These are phyloP conservation scores for Etia nguti DNA, from an alignment of 2,113 vertebrate genomes.

Conservation along the genomic window DNA sequence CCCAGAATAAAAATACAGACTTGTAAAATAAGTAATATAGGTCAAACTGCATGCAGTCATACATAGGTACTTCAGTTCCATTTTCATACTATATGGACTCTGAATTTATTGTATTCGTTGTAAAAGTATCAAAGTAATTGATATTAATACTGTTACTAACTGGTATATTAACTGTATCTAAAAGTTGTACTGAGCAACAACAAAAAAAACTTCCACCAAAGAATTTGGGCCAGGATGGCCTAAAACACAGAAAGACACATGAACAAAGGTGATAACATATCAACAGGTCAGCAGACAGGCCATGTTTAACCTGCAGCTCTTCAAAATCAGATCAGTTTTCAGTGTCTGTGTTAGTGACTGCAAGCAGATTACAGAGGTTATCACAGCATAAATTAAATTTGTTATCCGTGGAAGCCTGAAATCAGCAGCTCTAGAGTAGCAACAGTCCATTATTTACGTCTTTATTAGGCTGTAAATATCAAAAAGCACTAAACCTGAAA, in stretches of 20 bases:
- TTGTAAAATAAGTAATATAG: too few relatives aligned
- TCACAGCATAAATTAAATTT: background rate
- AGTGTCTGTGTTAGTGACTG: constrained; percentile 32
- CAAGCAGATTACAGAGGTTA: background rate
- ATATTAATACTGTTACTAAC: background rate
- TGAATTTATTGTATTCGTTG: too few relatives aligned
- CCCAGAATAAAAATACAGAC: too few relatives aligned
- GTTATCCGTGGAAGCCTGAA: background rate
- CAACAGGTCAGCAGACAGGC: background rate
- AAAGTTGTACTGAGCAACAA: background rate
- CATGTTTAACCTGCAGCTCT: constrained; percentile 21
- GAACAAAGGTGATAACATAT: background rate
- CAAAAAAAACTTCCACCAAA: background rate
- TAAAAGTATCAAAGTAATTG: background rate
- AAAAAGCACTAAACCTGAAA: background rate
- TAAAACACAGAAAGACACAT: background rate
- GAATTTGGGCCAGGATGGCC: too few relatives aligned
- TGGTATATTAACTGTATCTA: background rate
- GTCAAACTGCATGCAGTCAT: background rate
- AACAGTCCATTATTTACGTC: background rate
- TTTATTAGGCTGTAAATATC: background rate
- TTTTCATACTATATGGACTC: background rate
- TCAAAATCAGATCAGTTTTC: background rate
- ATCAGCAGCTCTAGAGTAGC: background rate
- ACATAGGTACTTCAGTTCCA: background rate